phyloP scores from a whole-genome alignment of 2,797 vertebrate species.

The Anniella stebbinsi region DNA sequence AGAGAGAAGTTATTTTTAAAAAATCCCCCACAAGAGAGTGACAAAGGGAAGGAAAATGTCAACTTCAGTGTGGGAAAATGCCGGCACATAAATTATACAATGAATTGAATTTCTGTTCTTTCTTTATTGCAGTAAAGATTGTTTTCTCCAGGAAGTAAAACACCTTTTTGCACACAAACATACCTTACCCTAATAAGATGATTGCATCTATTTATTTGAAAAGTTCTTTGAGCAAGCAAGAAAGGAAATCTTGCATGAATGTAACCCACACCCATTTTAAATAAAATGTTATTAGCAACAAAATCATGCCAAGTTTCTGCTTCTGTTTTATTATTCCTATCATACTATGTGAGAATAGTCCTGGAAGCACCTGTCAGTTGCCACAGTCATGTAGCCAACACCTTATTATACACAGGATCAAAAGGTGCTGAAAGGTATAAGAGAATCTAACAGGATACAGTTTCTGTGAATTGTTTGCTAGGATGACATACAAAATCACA shows the following conservation, averaged over 20 bases:
- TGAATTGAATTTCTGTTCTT: slow-evolving; percentile 12
- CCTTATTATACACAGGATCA: background rate
- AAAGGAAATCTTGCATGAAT: background rate
- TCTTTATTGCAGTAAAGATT: slow-evolving; percentile 5
- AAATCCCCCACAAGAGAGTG: too few relatives aligned
- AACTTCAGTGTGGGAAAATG: background rate
- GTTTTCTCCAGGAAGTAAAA: background rate
- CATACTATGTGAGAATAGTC: background rate
- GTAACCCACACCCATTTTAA: background rate
- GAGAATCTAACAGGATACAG: background rate
- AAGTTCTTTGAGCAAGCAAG: background rate
- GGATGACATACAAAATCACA: background rate
- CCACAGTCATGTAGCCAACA: background rate
- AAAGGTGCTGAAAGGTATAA: background rate
- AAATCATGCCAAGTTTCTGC: background rate
- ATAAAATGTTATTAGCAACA: background rate
- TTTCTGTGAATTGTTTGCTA: background rate
- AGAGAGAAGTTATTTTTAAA: background rate
- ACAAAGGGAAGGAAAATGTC: background rate
- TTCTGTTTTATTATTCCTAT: background rate
- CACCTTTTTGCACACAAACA: background rate
- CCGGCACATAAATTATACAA: background rate
- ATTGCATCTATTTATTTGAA: slow-evolving; percentile 2
- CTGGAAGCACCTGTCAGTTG: background rate
- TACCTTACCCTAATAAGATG: background rate